These are phyloP conservation scores for Trinectes maculatus DNA, from an alignment of 2,113 vertebrate genomes.

Conservation along the genomic window DNA sequence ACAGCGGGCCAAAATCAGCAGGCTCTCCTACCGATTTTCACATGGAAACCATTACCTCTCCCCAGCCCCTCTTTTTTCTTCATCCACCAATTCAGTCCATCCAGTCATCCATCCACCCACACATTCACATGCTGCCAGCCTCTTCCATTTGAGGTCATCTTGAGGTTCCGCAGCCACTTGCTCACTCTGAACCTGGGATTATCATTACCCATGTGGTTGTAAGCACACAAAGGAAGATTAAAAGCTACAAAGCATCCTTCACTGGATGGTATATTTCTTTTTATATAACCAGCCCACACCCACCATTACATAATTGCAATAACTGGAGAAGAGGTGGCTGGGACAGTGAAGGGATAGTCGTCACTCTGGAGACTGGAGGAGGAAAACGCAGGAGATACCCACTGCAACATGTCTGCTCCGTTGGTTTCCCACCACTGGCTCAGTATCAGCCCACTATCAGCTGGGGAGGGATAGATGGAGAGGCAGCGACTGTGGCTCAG, in stretches of 20 bases:
- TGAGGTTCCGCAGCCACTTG: not conserved
- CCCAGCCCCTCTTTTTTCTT: conserved; percentile 53
- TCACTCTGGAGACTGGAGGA: conserved; percentile 64
- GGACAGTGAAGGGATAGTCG: conserved; percentile 57
- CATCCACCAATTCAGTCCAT: conserved; percentile 54
- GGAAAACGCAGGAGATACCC: conserved; percentile 63
- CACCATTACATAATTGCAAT: conserved; percentile 69
- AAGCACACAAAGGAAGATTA: conserved; percentile 14
- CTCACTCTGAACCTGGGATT: conserved; percentile 33
- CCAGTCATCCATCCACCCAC: conserved; percentile 47
- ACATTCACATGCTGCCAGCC: conserved; percentile 50
- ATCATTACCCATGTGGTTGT: conserved; percentile 29
- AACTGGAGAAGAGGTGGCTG: conserved; percentile 57
- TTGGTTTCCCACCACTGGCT: conserved; percentile 61
- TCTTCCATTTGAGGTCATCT: conserved; percentile 44
- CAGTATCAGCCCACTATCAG: conserved; percentile 64
- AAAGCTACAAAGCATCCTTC: conserved; percentile 35
- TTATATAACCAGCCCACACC: conserved; percentile 69
- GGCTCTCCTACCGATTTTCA: conserved; percentile 51
- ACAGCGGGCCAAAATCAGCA: conserved; percentile 43
- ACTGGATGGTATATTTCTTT: conserved; percentile 39
- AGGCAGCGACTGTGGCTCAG: conserved; percentile 36
- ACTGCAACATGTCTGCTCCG: conserved; percentile 53
- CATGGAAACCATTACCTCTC: conserved; percentile 62
- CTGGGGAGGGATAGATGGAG: conserved; percentile 42